Evolutionary conservation across 37 sponge, comb jelly and placozoan species (phyloP).

Genomic region (Mnemiopsis leidyi): DNA sequence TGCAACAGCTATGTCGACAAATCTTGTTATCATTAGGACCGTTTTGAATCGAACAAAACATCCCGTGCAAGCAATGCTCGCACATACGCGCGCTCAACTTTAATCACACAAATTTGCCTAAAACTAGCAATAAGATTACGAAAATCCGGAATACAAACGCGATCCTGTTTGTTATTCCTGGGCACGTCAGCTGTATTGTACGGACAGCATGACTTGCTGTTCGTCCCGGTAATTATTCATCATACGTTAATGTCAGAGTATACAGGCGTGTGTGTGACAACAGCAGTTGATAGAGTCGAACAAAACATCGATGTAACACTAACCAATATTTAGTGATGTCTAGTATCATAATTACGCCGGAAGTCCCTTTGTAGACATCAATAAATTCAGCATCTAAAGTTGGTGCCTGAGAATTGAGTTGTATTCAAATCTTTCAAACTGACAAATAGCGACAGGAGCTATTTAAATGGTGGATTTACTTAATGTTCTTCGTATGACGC

Average conservation of each 20-base stretch:
- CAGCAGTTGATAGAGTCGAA: not conserved
- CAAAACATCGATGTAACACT: no score
- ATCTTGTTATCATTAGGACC: no score
- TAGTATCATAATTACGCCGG: constrained; percentile 82
- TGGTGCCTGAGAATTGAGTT: not conserved
- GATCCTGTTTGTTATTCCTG: no score
- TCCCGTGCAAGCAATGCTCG: not conserved
- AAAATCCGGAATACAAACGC: not conserved
- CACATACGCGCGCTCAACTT: not conserved
- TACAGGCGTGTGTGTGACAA: no score
- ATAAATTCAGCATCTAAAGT: constrained; percentile 85
- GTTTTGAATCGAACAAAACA: not conserved
- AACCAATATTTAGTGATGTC: constrained; percentile 93
- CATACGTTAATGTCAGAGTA: no score
- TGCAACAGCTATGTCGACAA: no score
- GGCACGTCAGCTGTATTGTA: no score
- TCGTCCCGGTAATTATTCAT: not conserved
- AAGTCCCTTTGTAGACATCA: constrained; percentile 87
- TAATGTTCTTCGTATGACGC: no score
- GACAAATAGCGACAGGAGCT: no score
- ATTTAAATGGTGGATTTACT: no score
- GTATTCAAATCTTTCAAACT: no score
- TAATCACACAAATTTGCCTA: not conserved
- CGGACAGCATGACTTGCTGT: no score
- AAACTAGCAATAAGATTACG: not conserved